A percentile compares a stretch with the other conserved stretches of the same genome.
Evolutionary conservation across 1,140 invertebrate genomes (phyloP).

Genomic region (Orchestia grillus): DNA sequence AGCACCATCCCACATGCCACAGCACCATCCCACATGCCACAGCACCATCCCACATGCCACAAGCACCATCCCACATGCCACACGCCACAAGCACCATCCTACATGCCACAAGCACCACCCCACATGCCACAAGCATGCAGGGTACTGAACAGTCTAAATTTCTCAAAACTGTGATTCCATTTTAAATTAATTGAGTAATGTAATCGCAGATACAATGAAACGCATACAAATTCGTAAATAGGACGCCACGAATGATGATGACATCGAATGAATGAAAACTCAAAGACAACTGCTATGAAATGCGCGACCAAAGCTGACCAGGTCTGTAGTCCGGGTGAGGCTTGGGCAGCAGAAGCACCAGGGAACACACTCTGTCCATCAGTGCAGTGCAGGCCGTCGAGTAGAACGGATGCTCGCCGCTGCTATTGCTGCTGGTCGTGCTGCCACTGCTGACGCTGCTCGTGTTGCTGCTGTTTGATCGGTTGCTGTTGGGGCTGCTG

Average conservation of each 20-base stretch:
- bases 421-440: slow-evolving; percentile 64
- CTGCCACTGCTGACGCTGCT: slow-evolving; percentile 51
- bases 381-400: slow-evolving; percentile 75
- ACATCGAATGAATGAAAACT: background rate
- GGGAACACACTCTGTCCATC: slow-evolving; percentile 75
- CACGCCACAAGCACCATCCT: too few relatives aligned
- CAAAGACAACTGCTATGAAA: background rate
- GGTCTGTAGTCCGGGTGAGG: slow-evolving; percentile 74
- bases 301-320: slow-evolving; percentile 58
- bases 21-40: too few relatives aligned
- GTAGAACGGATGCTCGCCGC: slow-evolving; percentile 72
- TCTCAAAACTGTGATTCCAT: too few relatives aligned
- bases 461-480: slow-evolving; percentile 50
- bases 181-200: too few relatives aligned
- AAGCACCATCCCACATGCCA: too few relatives aligned
- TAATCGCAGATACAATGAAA: background rate
- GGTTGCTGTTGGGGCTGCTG: slow-evolving; percentile 50
- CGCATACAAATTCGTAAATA: background rate
- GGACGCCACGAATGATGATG: too few relatives aligned
- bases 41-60: too few relatives aligned
- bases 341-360: slow-evolving; percentile 75
- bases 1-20: too few relatives aligned
- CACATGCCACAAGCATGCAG: too few relatives aligned
- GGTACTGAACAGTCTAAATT: too few relatives aligned
- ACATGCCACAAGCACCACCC: too few relatives aligned